These are phyloP conservation scores for Cyclargus thomasi DNA, from an alignment of 1,140 invertebrate genomes.

Conservation along the genomic window DNA sequence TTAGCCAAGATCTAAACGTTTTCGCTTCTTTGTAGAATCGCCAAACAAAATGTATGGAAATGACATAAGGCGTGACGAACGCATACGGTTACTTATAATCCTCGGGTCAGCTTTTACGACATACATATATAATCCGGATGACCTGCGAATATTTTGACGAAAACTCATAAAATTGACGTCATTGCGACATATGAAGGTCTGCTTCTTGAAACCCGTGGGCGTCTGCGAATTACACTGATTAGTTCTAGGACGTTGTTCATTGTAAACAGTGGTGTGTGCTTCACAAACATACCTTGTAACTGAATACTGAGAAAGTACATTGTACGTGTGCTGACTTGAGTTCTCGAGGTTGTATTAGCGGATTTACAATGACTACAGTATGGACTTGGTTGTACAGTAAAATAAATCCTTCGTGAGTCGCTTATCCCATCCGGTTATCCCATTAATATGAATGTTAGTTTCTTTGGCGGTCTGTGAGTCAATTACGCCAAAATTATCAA, in stretches of 20 bases:
- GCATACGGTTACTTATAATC: neutral
- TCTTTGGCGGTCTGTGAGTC: no score
- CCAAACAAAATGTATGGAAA: no score
- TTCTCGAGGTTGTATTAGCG: no score
- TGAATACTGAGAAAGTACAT: neutral
- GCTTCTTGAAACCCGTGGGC: constrained; percentile 3
- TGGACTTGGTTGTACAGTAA: no score
- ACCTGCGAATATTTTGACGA: neutral
- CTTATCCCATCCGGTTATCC: no score
- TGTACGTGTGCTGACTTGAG: neutral
- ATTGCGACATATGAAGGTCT: constrained; percentile 5
- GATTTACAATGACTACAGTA: no score
- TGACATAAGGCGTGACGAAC: no score
- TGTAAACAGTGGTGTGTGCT: neutral
- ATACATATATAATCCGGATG: neutral
- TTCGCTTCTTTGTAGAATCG: no score
- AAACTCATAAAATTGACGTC: constrained; percentile 9
- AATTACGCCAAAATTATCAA: no score
- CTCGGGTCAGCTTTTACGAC: neutral
- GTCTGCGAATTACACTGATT: neutral
- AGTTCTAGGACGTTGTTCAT: constrained; percentile 10
- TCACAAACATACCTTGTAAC: neutral
- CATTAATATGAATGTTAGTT: no score
- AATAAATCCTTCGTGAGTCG: no score
- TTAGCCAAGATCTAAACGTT: no score